Conservation (phyloP, 30 jellyfish, hydroid and myxozoan species). For the Aurelia coerulea region DNA sequence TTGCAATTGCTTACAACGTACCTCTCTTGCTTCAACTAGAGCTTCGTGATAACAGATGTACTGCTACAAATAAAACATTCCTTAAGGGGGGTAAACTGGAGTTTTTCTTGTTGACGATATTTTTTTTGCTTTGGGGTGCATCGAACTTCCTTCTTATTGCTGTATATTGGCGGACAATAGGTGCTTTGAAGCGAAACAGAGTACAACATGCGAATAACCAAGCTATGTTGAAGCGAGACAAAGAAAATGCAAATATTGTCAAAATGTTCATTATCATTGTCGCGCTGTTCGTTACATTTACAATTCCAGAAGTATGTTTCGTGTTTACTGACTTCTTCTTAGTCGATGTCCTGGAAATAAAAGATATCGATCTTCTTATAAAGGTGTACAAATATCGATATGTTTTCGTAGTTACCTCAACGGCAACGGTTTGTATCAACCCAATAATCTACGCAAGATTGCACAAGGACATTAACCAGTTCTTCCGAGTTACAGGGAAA, state of each 20-base stretch:
- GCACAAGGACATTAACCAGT: too few relatives aligned
- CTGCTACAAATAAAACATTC: too few relatives aligned
- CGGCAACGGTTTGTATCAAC: too few relatives aligned
- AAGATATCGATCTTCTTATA: too few relatives aligned
- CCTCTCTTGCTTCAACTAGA: not conserved
- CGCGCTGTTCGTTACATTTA: conserved; percentile 10
- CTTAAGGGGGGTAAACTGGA: too few relatives aligned
- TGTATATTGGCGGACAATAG: conserved; percentile 16
- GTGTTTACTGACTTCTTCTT: too few relatives aligned
- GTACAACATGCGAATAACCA: conserved; percentile 37
- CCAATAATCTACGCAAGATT: too few relatives aligned
- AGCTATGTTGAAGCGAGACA: conserved; percentile 32
- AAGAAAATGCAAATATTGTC: conserved; percentile 24
- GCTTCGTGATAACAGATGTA: too few relatives aligned
- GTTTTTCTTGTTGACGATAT: not conserved
- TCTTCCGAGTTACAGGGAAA: too few relatives aligned
- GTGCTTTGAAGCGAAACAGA: conserved; percentile 26
- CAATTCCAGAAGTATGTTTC: conserved; percentile 37
- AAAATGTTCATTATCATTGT: conserved; percentile 42
- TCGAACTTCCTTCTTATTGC: conserved; percentile 16
- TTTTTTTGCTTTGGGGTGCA: not conserved
- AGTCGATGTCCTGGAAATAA: too few relatives aligned
- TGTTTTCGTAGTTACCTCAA: too few relatives aligned
- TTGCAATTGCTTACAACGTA: not conserved
- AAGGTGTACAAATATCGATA: too few relatives aligned